A percentile compares a stretch with the other conserved stretches of the same genome.
phyloP scores from a whole-genome alignment of 2,888 invertebrate genomes.

The Trachelus stipa region DNA sequence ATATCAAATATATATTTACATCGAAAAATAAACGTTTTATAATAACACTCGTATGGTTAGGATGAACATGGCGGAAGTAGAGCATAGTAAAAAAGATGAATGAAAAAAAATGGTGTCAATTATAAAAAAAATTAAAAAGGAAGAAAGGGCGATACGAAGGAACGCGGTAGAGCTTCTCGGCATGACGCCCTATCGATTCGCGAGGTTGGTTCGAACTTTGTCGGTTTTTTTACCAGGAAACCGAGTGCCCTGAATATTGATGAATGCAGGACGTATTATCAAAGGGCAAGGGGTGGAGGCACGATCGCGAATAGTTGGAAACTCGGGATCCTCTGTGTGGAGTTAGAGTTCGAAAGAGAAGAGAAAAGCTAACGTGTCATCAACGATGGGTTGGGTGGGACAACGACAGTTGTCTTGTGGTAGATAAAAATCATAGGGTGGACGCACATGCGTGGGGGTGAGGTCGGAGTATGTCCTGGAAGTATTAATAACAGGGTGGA shows the following conservation, averaged over 20 bases:
- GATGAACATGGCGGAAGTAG: background rate
- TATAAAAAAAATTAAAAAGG: background rate
- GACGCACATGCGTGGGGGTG: slow-evolving; percentile 7
- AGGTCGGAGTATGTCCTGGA: background rate
- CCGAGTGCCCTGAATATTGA: slow-evolving; percentile 11
- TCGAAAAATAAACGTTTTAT: background rate
- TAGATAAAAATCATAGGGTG: slow-evolving; percentile 39
- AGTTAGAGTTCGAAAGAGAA: background rate
- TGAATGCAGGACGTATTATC: background rate
- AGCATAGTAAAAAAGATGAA: too few relatives aligned
- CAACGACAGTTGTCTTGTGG: slow-evolving; percentile 37
- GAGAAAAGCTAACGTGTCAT: slow-evolving; percentile 19
- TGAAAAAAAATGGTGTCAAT: too few relatives aligned
- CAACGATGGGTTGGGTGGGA: slow-evolving; percentile 36
- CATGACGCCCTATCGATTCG: slow-evolving; percentile 1
- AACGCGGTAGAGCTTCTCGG: background rate
- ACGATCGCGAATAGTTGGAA: slow-evolving; percentile 13
- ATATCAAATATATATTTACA: background rate
- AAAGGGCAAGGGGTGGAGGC: background rate
- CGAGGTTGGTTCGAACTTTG: background rate
- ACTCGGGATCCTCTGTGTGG: slow-evolving; percentile 10
- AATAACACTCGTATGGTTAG: background rate
- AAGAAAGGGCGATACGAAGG: background rate
- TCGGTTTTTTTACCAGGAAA: slow-evolving; percentile 1
- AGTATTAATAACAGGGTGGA: background rate